These are phyloP conservation scores for Tenthredo livida DNA, from an alignment of 2,888 invertebrate species.

Conservation along the genomic window DNA sequence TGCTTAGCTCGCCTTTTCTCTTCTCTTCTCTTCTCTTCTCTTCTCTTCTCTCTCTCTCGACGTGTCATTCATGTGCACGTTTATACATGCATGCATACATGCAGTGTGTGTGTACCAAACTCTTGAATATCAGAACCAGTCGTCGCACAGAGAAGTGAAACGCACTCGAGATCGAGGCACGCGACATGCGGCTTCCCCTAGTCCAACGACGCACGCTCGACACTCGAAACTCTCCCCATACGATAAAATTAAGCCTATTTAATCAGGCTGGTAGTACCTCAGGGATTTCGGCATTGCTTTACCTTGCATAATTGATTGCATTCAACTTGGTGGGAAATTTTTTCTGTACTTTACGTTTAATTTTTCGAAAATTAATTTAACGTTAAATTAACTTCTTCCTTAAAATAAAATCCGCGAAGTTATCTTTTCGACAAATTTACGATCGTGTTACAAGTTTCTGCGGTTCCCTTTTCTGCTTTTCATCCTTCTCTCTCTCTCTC, in stretches of 20 bases:
- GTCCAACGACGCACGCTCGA: slow-evolving; percentile 54
- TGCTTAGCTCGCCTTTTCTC: slow-evolving; percentile 11
- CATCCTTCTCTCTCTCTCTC: not conserved
- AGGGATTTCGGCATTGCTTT: slow-evolving; percentile 44
- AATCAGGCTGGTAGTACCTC: slow-evolving; percentile 58
- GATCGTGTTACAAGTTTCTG: not conserved
- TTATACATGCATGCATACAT: not conserved
- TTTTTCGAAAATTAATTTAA: not conserved
- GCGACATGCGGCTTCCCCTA: slow-evolving; percentile 61
- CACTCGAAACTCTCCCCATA: slow-evolving; percentile 65
- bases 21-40: no score
- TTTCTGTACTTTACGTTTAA: not conserved
- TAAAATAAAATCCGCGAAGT: not conserved
- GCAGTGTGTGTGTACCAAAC: not conserved
- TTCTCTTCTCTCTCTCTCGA: not conserved
- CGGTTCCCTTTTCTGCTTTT: not conserved
- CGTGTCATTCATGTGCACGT: not conserved
- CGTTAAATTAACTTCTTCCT: not conserved
- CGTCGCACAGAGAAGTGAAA: slow-evolving; percentile 56
- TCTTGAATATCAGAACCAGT: slow-evolving; percentile 43
- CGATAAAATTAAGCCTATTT: slow-evolving; percentile 68
- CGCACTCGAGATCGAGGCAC: slow-evolving; percentile 62
- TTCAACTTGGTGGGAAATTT: slow-evolving; percentile 32
- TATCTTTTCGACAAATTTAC: not conserved
- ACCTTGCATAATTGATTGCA: slow-evolving; percentile 26